A percentile compares a stretch with the other conserved stretches of the same genome.
phyloP scores from a whole-genome alignment of 2,888 invertebrate species.

The Drosophila acutilabella region DNA sequence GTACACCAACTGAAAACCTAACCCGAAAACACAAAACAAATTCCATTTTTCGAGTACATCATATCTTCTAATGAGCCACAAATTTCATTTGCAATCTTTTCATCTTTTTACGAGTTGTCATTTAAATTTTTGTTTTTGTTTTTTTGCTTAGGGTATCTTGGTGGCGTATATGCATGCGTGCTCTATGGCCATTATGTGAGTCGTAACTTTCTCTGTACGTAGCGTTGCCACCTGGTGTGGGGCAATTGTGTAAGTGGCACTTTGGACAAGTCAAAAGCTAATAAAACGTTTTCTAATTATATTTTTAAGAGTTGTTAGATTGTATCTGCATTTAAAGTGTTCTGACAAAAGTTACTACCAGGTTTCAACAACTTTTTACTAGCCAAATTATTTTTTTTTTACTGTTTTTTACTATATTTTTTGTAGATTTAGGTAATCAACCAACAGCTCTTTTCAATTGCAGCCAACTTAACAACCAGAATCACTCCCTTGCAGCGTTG shows the following conservation, averaged over 20 bases:
- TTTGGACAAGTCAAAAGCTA: background rate
- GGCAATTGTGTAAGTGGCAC: slow-evolving; percentile 1
- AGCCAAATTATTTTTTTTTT: no score
- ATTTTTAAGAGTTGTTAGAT: background rate
- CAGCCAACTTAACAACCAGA: slow-evolving; percentile 12
- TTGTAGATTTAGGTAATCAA: no score
- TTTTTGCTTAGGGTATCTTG: background rate
- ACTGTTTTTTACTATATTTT: no score
- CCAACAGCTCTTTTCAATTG: background rate
- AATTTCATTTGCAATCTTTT: slow-evolving; percentile 20
- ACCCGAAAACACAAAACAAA: background rate
- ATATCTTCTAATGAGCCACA: slow-evolving; percentile 21
- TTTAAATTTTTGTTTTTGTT: background rate
- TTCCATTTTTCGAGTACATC: slow-evolving; percentile 2
- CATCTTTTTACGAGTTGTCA: slow-evolving; percentile 1
- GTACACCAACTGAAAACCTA: background rate
- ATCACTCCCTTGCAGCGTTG: no score
- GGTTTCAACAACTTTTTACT: no score
- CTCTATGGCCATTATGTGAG: background rate
- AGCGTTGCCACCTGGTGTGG: background rate
- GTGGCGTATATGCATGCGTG: slow-evolving; percentile 4
- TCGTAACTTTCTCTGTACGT: background rate
- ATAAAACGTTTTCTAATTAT: background rate
- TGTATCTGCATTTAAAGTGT: background rate
- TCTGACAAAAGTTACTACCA: no score